phyloP scores from a whole-genome alignment of 2,888 invertebrate species.

The Poecilobothrus nobilitatus region DNA sequence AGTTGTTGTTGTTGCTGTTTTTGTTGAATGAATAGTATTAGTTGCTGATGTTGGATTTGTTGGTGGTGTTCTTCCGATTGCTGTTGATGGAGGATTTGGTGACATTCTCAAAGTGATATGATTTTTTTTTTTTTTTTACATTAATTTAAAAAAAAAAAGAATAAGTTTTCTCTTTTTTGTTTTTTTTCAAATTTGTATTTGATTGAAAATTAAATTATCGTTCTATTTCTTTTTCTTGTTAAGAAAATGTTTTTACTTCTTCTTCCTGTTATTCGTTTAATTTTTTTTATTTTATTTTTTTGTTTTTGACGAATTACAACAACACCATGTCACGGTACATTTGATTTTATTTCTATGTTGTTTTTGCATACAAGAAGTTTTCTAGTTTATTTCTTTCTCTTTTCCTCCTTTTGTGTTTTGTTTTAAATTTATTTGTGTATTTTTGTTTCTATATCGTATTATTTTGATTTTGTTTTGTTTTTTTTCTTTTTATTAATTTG shows the following conservation, averaged over 20 bases:
- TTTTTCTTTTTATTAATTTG: neutral
- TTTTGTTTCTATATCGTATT: neutral
- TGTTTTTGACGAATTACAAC: neutral
- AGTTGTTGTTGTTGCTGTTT: neutral
- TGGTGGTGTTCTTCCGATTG: conserved; percentile 21
- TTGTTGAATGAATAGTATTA: conserved; percentile 11
- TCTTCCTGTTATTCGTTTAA: neutral
- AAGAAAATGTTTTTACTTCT: too few relatives aligned
- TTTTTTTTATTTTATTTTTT: neutral
- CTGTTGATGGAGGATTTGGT: conserved; percentile 26
- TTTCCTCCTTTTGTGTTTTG: neutral
- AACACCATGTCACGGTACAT: neutral
- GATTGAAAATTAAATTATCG: too few relatives aligned
- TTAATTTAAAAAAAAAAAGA: neutral
- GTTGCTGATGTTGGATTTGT: conserved; percentile 12
- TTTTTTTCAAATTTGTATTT: neutral
- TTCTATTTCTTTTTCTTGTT: too few relatives aligned
- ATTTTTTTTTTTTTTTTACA: neutral
- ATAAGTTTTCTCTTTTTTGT: neutral
- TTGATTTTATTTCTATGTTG: neutral
- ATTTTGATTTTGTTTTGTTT: neutral
- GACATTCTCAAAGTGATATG: conserved; percentile 21
- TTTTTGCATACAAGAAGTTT: neutral
- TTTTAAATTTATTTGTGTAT: neutral
- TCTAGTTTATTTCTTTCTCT: neutral